Base-by-base conservation (phyloP, 2,113 vertebrate genomes). In the Catharus minimus region DNA sequence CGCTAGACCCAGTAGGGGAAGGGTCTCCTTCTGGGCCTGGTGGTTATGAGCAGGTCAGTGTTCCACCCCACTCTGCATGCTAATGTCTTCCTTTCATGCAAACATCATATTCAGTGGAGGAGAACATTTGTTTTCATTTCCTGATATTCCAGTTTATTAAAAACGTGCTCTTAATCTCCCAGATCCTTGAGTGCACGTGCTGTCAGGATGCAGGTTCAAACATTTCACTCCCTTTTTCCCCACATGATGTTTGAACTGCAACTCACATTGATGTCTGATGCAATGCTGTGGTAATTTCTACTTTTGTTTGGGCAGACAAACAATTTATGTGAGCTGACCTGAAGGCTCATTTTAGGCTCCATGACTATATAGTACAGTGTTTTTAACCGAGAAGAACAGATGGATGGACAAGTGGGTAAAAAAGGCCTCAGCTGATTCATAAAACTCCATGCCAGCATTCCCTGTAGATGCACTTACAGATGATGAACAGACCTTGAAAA, bases 101-200 rank as follows among this genome's bases (percentile, higher is more conserved):
- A 78, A 80, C 15, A 30, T 56, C 28, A 19, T 58, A 64, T 65
- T 85, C 11, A 12, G 12, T 58, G 86, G 39, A 73, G 53, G 39
- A 43, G 61, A 94, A 93, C 84, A 91, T 89, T 94, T 93, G 86
- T 86, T 89, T 94, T 84, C 62, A 82, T 94, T 96, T 96, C 88
- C 52, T 1, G 9, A n/a, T 93, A 80, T 79, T 86, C 75, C 43
- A 61, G 52, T 88, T 95, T 91, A 92, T 96, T 95, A 84, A 94
- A 95, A 94, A 91, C 0, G 15, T 94, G 84, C 69, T 93, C 33
- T 50, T 93, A 61, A 84, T 92, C 86, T 92, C 76, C 77, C 65
- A 88, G 69, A 77, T 86, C 62, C 69, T 83, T 46, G 57, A 89
- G 33, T 60, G 55, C 69, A 85, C 2, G 7, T 95, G 91, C 67